Evolutionary conservation across 2,888 invertebrate species (phyloP).

Genomic region (Bembecia ichneumoniformis): DNA sequence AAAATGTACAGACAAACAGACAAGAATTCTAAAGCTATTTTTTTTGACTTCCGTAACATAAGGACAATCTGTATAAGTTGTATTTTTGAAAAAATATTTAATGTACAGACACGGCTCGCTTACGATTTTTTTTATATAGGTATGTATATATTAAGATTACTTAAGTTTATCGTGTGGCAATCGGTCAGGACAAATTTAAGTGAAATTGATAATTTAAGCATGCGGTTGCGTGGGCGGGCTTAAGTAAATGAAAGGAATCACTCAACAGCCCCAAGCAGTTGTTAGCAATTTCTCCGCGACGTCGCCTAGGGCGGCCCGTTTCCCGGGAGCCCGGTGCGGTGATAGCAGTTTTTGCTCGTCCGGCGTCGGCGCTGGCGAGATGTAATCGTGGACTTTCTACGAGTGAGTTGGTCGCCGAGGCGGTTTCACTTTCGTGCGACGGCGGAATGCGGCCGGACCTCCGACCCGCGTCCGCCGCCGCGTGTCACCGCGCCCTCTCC

Average conservation of each 20-base stretch:
- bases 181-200: slow-evolving; percentile 31
- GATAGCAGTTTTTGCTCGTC: slow-evolving; percentile 64
- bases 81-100: too few relatives aligned
- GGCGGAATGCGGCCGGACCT: slow-evolving; percentile 69
- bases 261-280: slow-evolving; percentile 37
- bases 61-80: too few relatives aligned
- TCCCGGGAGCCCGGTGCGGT: slow-evolving; percentile 50
- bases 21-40: too few relatives aligned
- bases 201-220: slow-evolving; percentile 42
- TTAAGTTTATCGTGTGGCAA: slow-evolving; percentile 22
- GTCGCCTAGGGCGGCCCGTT: slow-evolving; percentile 51
- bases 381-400: slow-evolving; percentile 70
- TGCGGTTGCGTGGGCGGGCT: slow-evolving; percentile 20
- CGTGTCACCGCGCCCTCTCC: slow-evolving; percentile 27
- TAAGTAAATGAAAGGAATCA: slow-evolving; percentile 49
- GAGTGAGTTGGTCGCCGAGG: slow-evolving; percentile 49
- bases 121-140: too few relatives aligned
- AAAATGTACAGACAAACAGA: too few relatives aligned
- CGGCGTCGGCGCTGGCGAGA: slow-evolving; percentile 44
- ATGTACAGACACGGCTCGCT: too few relatives aligned
- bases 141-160: too few relatives aligned
- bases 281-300: slow-evolving; percentile 45
- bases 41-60: too few relatives aligned
- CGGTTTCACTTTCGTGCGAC: slow-evolving; percentile 69
- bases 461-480: slow-evolving; percentile 47